A percentile compares a stretch with the other conserved stretches of the same genome.
Conservation (phyloP, 2,888 invertebrate species). For the Blera fallax region DNA sequence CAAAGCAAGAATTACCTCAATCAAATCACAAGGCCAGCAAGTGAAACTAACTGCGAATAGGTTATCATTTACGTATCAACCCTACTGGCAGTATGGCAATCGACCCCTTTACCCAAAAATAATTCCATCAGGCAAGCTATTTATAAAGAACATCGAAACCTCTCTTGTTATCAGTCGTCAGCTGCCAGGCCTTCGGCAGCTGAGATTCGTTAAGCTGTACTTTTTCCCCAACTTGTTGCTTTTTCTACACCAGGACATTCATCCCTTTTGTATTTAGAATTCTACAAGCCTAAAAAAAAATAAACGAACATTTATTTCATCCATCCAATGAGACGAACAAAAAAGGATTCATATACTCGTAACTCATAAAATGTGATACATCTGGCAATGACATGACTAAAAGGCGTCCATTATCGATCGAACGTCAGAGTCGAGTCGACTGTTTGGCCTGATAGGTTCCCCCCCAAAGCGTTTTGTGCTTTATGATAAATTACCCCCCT, state of each 20-base stretch:
- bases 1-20: neutral
- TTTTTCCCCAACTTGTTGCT: conserved; percentile 57
- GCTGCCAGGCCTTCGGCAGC: conserved; percentile 7
- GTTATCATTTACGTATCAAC: conserved; percentile 50
- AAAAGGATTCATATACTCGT: conserved; percentile 51
- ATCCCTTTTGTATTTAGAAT: neutral
- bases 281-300: neutral
- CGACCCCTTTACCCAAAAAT: conserved; percentile 4
- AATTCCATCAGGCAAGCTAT: conserved; percentile 18
- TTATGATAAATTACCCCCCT: conserved; percentile 54
- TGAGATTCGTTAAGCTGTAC: conserved; percentile 17
- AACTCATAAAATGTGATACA: conserved; percentile 66
- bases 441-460: conserved; percentile 43
- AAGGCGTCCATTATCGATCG: conserved; percentile 68
- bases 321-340: neutral
- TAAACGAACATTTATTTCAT: conserved; percentile 26
- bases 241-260: neutral
- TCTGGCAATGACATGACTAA: conserved; percentile 71
- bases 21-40: neutral
- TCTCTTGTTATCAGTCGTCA: conserved; percentile 24
- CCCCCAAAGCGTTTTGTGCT: conserved; percentile 19
- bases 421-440: conserved; percentile 34
- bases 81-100: conserved; percentile 19
- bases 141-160: neutral
- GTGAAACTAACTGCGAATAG: conserved; percentile 10